Conservation (phyloP, 2,797 vertebrate genomes). For the Clarias platycephalus region DNA sequence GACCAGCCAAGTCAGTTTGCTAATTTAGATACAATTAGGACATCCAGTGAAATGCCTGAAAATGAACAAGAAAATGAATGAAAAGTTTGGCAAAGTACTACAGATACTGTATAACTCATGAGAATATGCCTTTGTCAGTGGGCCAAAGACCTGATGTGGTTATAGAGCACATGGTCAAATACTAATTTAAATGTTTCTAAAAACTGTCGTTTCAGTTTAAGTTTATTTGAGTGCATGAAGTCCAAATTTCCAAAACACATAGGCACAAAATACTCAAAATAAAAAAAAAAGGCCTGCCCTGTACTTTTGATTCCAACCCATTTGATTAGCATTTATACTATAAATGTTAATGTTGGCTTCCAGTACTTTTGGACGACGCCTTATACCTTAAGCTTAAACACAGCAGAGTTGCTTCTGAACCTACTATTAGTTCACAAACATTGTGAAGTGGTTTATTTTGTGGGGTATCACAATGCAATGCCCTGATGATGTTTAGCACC, state of each 20-base stretch:
- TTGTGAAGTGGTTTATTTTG: background rate
- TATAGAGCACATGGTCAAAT: background rate
- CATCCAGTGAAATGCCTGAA: conserved; percentile 2
- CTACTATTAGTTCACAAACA: background rate
- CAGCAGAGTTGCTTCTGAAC: background rate
- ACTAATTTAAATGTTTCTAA: conserved; percentile 20
- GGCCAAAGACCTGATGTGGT: conserved; percentile 1
- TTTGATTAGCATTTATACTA: conserved; percentile 1
- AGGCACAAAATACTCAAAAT: background rate
- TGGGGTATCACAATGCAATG: background rate
- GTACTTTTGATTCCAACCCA: background rate
- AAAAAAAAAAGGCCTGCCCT: background rate
- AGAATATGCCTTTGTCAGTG: background rate
- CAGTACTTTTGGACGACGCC: background rate
- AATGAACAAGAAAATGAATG: background rate
- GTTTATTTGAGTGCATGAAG: background rate
- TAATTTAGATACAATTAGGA: conserved; percentile 4
- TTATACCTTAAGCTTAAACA: background rate
- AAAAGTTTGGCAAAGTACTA: conserved; percentile 18
- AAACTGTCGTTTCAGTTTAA: conserved; percentile 16
- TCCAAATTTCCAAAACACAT: conserved; percentile 3
- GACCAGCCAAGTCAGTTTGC: background rate
- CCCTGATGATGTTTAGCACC: background rate
- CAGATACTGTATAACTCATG: conserved; percentile 4
- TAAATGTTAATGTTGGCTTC: conserved; percentile 14